Conservation (phyloP, 2,797 vertebrate genomes). For the Chloroceryle amazona region DNA sequence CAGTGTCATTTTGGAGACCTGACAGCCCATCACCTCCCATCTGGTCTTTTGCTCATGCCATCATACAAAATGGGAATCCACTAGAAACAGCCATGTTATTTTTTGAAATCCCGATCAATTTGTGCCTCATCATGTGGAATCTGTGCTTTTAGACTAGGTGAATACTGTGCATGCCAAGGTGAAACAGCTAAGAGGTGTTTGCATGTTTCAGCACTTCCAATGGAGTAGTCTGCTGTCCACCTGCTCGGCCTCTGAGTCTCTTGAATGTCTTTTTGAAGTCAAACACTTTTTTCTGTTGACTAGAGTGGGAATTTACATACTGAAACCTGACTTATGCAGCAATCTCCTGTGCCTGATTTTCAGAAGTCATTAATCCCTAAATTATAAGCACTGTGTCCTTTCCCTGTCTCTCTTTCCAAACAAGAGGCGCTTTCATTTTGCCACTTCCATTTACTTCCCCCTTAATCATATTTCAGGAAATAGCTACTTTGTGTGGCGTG, state of each 20-base stretch:
- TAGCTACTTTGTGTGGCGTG: background rate
- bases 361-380: background rate
- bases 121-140: background rate
- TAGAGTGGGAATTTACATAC: background rate
- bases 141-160: background rate
- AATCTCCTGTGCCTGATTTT: background rate
- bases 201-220: background rate
- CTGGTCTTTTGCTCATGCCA: background rate
- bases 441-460: background rate
- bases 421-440: background rate
- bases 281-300: background rate
- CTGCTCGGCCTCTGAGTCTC: background rate
- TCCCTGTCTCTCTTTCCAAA: background rate
- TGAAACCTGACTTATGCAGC: background rate
- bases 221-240: background rate
- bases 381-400: background rate
- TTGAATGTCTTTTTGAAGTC: background rate
- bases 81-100: background rate
- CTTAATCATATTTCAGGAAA: conserved; percentile 30
- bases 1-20: background rate
- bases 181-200: background rate
- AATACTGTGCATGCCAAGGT: background rate
- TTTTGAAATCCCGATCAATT: background rate
- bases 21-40: background rate
- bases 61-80: background rate